A percentile compares a stretch with the other conserved stretches of the same genome.
These are phyloP conservation scores for Reticulitermes lucifugus DNA, from an alignment of 2,888 invertebrate species.

Conservation along the genomic window DNA sequence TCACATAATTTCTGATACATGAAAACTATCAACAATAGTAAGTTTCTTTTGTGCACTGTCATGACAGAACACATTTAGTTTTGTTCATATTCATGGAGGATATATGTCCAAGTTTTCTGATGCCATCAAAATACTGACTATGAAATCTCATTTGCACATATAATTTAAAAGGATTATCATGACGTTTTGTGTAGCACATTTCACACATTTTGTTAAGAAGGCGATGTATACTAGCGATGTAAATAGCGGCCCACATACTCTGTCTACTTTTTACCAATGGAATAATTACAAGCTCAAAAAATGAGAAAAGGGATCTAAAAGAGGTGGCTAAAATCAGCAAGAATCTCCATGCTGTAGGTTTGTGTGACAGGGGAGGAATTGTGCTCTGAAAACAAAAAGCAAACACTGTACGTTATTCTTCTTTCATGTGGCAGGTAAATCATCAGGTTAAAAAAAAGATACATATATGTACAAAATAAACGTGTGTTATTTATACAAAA, in stretches of 20 bases:
- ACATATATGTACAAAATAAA: slow-evolving; percentile 27
- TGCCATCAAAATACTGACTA: too few relatives aligned
- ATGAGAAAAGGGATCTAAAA: background rate
- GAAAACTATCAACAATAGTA: background rate
- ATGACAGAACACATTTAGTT: too few relatives aligned
- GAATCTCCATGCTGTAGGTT: too few relatives aligned
- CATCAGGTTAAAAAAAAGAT: slow-evolving; percentile 2
- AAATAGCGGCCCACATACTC: background rate
- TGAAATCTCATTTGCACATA: background rate
- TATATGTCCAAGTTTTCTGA: too few relatives aligned
- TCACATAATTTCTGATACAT: background rate
- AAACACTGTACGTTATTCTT: background rate
- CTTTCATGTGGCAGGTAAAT: background rate
- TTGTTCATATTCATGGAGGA: too few relatives aligned
- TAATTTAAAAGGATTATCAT: background rate
- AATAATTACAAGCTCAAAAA: background rate
- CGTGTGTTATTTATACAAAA: slow-evolving; percentile 11
- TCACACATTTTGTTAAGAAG: background rate
- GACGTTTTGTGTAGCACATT: background rate
- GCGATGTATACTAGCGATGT: background rate
- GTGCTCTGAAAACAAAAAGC: background rate
- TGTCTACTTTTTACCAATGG: background rate
- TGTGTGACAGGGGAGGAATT: background rate
- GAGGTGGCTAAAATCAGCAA: too few relatives aligned
- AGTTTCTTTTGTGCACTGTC: too few relatives aligned